These are phyloP conservation scores for Diarsia mendica DNA, from an alignment of 2,888 invertebrate genomes.

Conservation along the genomic window DNA sequence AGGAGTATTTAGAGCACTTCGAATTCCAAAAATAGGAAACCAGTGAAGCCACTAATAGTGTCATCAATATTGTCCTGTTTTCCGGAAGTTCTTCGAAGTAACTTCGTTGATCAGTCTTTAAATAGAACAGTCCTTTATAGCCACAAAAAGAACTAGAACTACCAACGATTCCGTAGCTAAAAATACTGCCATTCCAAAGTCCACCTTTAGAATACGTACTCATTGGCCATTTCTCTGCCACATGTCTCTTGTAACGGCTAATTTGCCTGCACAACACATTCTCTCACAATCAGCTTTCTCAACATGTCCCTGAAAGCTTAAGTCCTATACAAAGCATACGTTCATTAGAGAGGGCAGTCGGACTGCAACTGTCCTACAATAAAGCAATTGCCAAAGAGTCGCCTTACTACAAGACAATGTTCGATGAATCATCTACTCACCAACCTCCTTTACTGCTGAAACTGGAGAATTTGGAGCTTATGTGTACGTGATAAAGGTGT, in stretches of 20 bases:
- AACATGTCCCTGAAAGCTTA: slow-evolving; percentile 58
- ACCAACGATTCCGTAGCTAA: neutral
- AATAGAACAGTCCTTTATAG: slow-evolving; percentile 13
- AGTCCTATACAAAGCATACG: slow-evolving; percentile 40
- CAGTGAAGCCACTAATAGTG: slow-evolving; percentile 33
- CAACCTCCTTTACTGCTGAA: neutral
- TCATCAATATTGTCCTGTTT: slow-evolving; percentile 32
- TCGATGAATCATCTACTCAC: slow-evolving; percentile 76
- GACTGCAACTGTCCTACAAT: slow-evolving; percentile 62
- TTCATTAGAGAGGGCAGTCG: slow-evolving; percentile 62
- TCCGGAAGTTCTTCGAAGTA: slow-evolving; percentile 24
- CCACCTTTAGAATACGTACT: neutral
- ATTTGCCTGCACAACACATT: slow-evolving; percentile 43
- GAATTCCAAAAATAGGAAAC: slow-evolving; percentile 32
- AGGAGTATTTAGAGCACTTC: slow-evolving; percentile 21
- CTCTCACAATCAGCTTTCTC: slow-evolving; percentile 46
- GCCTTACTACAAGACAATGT: slow-evolving; percentile 71
- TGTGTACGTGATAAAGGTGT: neutral
- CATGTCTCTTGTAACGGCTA: slow-evolving; percentile 7
- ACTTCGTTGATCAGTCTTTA: slow-evolving; percentile 2
- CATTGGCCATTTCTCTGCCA: slow-evolving; percentile 6
- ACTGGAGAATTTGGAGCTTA: slow-evolving; percentile 25
- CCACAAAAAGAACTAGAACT: slow-evolving; percentile 3
- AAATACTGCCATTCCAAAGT: neutral
- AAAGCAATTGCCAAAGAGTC: slow-evolving; percentile 62